Base-by-base conservation (phyloP, 2,888 invertebrate species). In the Labia minor region DNA sequence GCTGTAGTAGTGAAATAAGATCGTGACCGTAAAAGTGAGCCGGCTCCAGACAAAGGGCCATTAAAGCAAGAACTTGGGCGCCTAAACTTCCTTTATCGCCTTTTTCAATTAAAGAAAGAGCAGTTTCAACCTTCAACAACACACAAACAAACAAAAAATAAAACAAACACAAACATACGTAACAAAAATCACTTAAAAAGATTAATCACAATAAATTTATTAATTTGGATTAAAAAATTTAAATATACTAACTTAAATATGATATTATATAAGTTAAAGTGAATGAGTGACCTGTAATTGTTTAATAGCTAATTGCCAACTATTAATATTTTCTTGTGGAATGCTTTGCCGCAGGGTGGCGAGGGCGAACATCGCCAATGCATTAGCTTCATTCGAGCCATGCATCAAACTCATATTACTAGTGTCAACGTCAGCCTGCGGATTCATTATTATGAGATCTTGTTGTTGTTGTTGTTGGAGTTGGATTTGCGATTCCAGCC, bases 61-160 rank as follows among this genome's bases (percentile, higher is more conserved):
- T 49, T 16, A 49, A 16, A 16, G 49, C 49, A 16, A 49, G 49
- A 16, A 16, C 14, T 14, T 49, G 49, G 3, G 16, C 16, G 2
- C 49, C 49, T 14, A 49, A 49, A 49, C 49, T 49, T n/a, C 49
- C 14, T 16, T 49, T 49, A 11, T 49, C 49, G n/a, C 49, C 49
- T 49, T 49, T 49, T 11, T 49, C 49, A 16, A 49, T 16, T 16
- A 49, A 16, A 49, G 49, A 49, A 14, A 49, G 49, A 49, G 49
- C 49, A 49, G 49, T 49, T 49, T 49, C 49, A 4, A 49, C 49
- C 49, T 49, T n/a, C n/a, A n/a, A n/a, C n/a, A n/a, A n/a, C n/a
- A n/a, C n/a, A n/a, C n/a, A n/a, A n/a, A n/a, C n/a, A n/a, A n/a
- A n/a, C n/a, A n/a, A 33, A 8, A 8, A 33, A 33, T 33, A 33